Conservation (phyloP, 2,888 invertebrate genomes). For the Poecilus cupreus region DNA sequence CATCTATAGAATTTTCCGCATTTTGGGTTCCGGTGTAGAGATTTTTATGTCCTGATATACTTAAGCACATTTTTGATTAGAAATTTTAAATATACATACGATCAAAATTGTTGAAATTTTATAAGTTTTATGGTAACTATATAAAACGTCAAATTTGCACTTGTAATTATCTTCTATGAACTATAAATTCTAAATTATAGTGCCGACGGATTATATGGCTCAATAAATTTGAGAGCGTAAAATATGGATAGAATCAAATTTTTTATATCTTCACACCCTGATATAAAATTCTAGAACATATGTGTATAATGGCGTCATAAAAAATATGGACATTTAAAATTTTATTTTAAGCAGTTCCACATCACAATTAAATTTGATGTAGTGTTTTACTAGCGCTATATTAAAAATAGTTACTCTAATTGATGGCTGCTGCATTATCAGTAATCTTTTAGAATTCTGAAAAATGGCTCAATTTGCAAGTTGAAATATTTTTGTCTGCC, state of each 20-base stretch:
- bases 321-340: conserved; percentile 11
- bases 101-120: neutral
- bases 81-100: neutral
- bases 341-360: neutral
- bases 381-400: neutral
- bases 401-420: neutral
- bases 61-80: neutral
- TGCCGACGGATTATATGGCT: conserved; percentile 13
- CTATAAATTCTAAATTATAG: conserved; percentile 5
- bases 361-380: conserved; percentile 13
- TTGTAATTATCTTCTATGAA: conserved; percentile 17
- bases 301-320: conserved; percentile 11
- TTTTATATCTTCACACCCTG: conserved; percentile 25
- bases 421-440: neutral
- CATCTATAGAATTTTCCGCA: neutral
- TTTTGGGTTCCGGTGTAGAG: neutral
- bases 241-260: conserved; percentile 34
- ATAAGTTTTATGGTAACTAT: neutral
- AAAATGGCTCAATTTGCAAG: conserved; percentile 18
- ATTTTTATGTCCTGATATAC: conserved; percentile 1
- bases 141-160: conserved; percentile 6
- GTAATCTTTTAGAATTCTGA: neutral
- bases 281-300: neutral
- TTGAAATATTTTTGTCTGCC: neutral
- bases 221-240: conserved; percentile 27